A percentile compares a stretch with the other conserved stretches of the same genome.
phyloP scores from a whole-genome alignment of 2,888 invertebrate genomes.

The Andrena minutula region DNA sequence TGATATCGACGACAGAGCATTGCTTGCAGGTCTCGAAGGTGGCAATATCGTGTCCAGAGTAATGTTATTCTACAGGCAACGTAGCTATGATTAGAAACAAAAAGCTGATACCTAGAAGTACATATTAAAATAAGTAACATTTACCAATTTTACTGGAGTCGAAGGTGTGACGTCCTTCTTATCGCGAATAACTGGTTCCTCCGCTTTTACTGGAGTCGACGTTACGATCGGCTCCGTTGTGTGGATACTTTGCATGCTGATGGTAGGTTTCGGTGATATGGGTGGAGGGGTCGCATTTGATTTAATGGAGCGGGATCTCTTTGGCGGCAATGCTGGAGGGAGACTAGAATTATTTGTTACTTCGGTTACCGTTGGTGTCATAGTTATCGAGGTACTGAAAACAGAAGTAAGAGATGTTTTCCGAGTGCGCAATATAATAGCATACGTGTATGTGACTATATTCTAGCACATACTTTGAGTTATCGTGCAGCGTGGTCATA shows the following conservation, averaged over 20 bases:
- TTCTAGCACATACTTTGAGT: slow-evolving; percentile 76
- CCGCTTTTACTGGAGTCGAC: slow-evolving; percentile 80
- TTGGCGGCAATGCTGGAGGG: slow-evolving; percentile 88
- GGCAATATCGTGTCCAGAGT: slow-evolving; percentile 75
- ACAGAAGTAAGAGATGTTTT: slow-evolving; percentile 4
- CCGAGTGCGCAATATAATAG: not conserved
- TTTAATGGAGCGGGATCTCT: slow-evolving; percentile 85
- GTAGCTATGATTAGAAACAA: not conserved
- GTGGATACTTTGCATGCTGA: slow-evolving; percentile 85
- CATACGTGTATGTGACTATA: not conserved
- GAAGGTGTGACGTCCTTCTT: slow-evolving; percentile 76
- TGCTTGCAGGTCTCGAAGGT: slow-evolving; percentile 80
- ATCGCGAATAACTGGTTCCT: slow-evolving; percentile 71
- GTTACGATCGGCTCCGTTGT: slow-evolving; percentile 76
- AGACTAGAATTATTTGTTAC: slow-evolving; percentile 81
- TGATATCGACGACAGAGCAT: slow-evolving; percentile 81
- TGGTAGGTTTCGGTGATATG: slow-evolving; percentile 80
- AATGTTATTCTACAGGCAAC: slow-evolving; percentile 76
- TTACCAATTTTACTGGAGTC: slow-evolving; percentile 77
- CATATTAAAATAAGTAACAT: not conserved
- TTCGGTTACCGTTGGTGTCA: slow-evolving; percentile 80
- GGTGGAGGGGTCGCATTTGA: slow-evolving; percentile 80
- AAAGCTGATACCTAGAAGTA: not conserved
- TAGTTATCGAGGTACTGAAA: slow-evolving; percentile 78
- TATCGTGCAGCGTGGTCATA: slow-evolving; percentile 81